phyloP scores from a whole-genome alignment of 92 coral and sea anemone genomes.

The Ricordea florida region DNA sequence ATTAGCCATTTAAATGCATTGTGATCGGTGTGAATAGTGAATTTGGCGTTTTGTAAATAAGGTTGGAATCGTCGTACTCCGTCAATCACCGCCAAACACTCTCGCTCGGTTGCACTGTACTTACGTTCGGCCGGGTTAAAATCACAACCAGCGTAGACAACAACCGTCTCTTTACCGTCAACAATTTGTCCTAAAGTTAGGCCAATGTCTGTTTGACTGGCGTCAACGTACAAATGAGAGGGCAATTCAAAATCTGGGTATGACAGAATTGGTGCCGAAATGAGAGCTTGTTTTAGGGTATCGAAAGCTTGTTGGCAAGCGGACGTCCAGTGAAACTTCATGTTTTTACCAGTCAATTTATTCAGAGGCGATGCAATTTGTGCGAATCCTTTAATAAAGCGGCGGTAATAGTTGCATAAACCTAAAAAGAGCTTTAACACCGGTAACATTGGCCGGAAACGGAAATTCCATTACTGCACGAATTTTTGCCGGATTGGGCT shows the following conservation, averaged over 20 bases:
- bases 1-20: conserved; percentile 38
- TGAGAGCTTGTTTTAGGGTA: conserved; percentile 15
- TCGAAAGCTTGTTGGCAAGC: conserved; percentile 33
- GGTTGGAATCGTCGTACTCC: conserved; percentile 25
- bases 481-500: conserved; percentile 58
- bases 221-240: conserved; percentile 50
- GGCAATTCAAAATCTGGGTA: conserved; percentile 31
- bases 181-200: conserved; percentile 36
- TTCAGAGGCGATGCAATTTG: conserved; percentile 43
- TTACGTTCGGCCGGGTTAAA: conserved; percentile 42
- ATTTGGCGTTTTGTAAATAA: conserved; percentile 27
- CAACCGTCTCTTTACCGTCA: conserved; percentile 29
- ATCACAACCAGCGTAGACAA: conserved; percentile 57
- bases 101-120: conserved; percentile 48
- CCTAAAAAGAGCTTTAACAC: conserved; percentile 61
- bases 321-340: conserved; percentile 25
- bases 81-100: conserved; percentile 46
- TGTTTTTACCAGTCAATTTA: conserved; percentile 21
- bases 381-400: conserved; percentile 61
- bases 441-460: conserved; percentile 42
- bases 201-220: conserved; percentile 50
- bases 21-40: conserved; percentile 49
- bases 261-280: conserved; percentile 49
- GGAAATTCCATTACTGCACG: conserved; percentile 50
- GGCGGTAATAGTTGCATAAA: conserved; percentile 49